Percentiles rank a stretch among this genome's conserved stretches.
Evolutionary conservation across 2,888 invertebrate genomes (phyloP).

Genomic region (Mechanitis mazaeus): DNA sequence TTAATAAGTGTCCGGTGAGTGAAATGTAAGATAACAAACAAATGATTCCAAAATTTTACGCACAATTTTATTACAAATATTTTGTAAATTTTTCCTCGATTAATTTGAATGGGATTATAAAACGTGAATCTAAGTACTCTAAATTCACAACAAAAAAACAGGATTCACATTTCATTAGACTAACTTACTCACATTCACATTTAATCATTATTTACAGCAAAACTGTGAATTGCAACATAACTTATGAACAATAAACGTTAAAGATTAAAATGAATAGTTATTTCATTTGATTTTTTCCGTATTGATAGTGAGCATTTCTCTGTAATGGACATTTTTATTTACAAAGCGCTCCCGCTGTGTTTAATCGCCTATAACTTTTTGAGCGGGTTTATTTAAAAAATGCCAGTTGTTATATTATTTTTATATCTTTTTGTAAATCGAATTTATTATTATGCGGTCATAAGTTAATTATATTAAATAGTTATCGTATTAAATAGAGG

Average conservation of each 20-base stretch:
- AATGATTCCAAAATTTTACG: no score
- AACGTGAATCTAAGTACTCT: no score
- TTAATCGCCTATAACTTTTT: constrained; percentile 27
- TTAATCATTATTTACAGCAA: no score
- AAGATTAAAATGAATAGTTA: constrained; percentile 17
- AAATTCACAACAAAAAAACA: no score
- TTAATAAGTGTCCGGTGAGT: no score
- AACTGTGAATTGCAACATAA: not conserved
- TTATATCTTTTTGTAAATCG: not conserved
- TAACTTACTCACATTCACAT: no score
- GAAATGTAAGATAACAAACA: no score
- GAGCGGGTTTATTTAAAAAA: constrained; percentile 13
- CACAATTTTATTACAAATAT: no score
- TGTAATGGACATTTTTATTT: constrained; percentile 26
- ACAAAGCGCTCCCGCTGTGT: constrained; percentile 18
- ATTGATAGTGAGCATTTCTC: constrained; percentile 21
- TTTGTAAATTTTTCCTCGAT: no score
- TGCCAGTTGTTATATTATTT: not conserved
- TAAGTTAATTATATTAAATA: not conserved
- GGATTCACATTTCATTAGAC: no score
- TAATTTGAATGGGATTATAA: no score
- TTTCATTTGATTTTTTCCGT: constrained; percentile 20
- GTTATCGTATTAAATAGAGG: no score
- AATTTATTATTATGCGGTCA: not conserved
- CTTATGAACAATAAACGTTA: not conserved